These are phyloP conservation scores for Venturia canescens DNA, from an alignment of 1,140 invertebrate species.

Conservation along the genomic window DNA sequence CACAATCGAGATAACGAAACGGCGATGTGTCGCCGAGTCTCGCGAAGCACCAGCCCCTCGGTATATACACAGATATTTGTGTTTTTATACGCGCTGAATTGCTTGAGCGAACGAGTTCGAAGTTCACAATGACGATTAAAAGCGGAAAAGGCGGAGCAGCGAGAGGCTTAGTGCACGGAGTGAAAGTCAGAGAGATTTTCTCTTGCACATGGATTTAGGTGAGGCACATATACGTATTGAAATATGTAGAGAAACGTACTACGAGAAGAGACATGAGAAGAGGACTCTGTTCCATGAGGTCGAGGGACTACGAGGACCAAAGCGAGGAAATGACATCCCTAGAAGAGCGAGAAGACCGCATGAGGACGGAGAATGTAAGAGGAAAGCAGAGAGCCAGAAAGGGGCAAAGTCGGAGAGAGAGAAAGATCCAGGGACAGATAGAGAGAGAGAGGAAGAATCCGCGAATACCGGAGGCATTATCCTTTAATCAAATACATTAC, in stretches of 20 bases:
- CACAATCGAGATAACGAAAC: constrained; percentile 68
- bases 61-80: not conserved
- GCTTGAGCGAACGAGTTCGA: constrained; percentile 30
- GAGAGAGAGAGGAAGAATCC: constrained; percentile 46
- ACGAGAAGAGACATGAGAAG: constrained; percentile 43
- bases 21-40: constrained; percentile 63
- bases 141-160: constrained; percentile 26
- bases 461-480: constrained; percentile 73
- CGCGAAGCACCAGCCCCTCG: constrained; percentile 48
- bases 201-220: not conserved
- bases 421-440: constrained; percentile 26
- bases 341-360: not conserved
- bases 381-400: constrained; percentile 18
- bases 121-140: constrained; percentile 8
- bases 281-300: constrained; percentile 28
- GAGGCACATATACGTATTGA: not conserved
- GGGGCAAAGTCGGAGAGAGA: constrained; percentile 40
- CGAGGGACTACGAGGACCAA: constrained; percentile 13
- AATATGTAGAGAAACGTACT: constrained; percentile 39
- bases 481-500: constrained; percentile 78
- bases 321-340: constrained; percentile 10
- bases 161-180: constrained; percentile 15
- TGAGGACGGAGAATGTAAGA: constrained; percentile 11
- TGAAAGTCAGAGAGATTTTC: not conserved
- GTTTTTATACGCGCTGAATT: not conserved